Evolutionary conservation across 2,797 vertebrate species (phyloP).

Genomic region (Urophycis tenuis): DNA sequence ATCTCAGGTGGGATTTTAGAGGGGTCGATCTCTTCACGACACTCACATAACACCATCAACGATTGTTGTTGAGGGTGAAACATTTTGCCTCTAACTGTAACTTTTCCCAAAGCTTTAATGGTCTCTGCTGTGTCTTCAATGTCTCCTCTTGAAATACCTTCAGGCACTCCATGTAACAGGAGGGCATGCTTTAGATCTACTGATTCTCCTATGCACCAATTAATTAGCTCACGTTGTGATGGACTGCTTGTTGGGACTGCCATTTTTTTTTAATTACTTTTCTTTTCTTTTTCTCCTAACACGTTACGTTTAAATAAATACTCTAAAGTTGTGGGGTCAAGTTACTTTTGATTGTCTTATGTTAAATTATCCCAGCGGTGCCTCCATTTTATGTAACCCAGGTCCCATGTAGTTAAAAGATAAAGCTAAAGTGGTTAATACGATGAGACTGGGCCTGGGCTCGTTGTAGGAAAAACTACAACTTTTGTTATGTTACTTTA

Average conservation of each 20-base stretch:
- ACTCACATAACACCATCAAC: slow-evolving; percentile 15
- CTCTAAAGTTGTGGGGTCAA: too few relatives aligned
- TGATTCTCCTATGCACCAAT: slow-evolving; percentile 11
- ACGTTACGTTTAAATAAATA: too few relatives aligned
- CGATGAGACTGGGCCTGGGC: too few relatives aligned
- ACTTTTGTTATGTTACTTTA: too few relatives aligned
- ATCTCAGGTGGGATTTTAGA: slow-evolving; percentile 7
- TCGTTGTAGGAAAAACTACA: too few relatives aligned
- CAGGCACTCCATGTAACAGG: slow-evolving; percentile 5
- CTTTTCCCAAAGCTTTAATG: slow-evolving; percentile 3
- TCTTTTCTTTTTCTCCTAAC: too few relatives aligned
- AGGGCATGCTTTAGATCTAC: slow-evolving; percentile 4
- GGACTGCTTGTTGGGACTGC: background rate
- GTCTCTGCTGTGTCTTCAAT: slow-evolving; percentile 6
- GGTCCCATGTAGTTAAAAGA: too few relatives aligned
- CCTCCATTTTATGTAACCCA: too few relatives aligned
- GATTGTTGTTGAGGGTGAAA: background rate
- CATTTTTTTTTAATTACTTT: too few relatives aligned
- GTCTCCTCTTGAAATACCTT: background rate
- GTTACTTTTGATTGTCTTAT: too few relatives aligned
- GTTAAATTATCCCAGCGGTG: too few relatives aligned
- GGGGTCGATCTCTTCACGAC: slow-evolving; percentile 9
- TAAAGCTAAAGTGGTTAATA: too few relatives aligned
- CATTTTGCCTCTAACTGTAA: slow-evolving; percentile 5
- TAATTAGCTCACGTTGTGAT: background rate